These are phyloP conservation scores for Drosophila tristis DNA, from an alignment of 1,140 invertebrate species.

Conservation along the genomic window DNA sequence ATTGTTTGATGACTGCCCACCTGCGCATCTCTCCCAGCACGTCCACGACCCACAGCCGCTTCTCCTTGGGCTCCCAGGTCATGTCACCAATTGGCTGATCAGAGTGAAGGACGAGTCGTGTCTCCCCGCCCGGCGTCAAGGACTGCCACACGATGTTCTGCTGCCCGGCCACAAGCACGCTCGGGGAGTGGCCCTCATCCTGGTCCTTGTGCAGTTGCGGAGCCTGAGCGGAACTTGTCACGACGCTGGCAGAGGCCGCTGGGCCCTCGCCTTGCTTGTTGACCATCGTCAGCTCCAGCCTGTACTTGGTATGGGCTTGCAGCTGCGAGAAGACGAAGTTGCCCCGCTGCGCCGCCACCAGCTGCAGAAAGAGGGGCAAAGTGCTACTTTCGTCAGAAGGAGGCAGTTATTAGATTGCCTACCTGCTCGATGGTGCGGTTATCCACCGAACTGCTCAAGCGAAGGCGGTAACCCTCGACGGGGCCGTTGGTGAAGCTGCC, in stretches of 20 bases:
- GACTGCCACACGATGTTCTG: constrained; percentile 88
- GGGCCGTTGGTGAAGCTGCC: constrained; percentile 94
- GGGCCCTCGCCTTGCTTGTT: constrained; percentile 93
- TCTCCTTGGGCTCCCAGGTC: constrained; percentile 89
- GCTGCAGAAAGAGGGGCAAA: constrained; percentile 1
- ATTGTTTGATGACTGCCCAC: constrained; percentile 26
- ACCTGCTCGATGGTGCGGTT: constrained; percentile 50
- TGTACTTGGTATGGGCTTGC: constrained; percentile 90
- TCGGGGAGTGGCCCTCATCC: constrained; percentile 81
- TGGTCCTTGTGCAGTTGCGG: constrained; percentile 45
- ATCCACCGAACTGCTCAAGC: constrained; percentile 85
- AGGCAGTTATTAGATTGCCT: not conserved
- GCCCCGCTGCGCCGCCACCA: constrained; percentile 25
- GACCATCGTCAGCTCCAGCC: constrained; percentile 90
- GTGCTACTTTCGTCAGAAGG: not conserved
- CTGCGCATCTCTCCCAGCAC: constrained; percentile 45
- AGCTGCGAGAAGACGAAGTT: constrained; percentile 90
- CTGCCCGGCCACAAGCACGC: constrained; percentile 88
- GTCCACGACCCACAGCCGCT: constrained; percentile 91
- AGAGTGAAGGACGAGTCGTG: constrained; percentile 45
- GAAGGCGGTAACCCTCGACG: constrained; percentile 87
- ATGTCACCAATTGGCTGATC: constrained; percentile 85
- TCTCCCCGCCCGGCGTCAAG: constrained; percentile 87
- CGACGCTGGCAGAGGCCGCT: constrained; percentile 39
- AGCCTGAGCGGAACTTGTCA: constrained; percentile 86